A percentile compares a stretch with the other conserved stretches of the same genome.
Evolutionary conservation across 92 coral and sea anemone species (phyloP).

Genomic region (Parazoanthus atlanticus): DNA sequence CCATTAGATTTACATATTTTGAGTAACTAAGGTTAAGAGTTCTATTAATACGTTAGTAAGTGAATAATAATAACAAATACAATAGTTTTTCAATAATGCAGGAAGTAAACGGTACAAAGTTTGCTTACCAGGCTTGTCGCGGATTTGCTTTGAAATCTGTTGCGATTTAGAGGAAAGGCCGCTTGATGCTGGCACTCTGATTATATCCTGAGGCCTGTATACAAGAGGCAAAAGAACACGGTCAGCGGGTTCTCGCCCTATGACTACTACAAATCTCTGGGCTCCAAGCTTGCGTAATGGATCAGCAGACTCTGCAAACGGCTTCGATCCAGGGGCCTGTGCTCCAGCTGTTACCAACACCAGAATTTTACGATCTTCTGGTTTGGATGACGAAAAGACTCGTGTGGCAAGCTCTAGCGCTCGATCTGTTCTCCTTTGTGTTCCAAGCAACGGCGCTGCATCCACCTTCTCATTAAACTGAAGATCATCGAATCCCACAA

Average conservation of each 20-base stretch:
- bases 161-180: slow-evolving; percentile 27
- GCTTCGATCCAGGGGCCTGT: slow-evolving; percentile 49
- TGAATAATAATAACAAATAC: no score
- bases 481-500: slow-evolving; percentile 43
- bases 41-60: no score
- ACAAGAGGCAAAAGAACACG: slow-evolving; percentile 50
- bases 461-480: slow-evolving; percentile 47
- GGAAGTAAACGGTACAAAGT: not conserved
- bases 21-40: no score
- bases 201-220: slow-evolving; percentile 43
- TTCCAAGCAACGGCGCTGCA: slow-evolving; percentile 48
- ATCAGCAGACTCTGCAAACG: slow-evolving; percentile 64
- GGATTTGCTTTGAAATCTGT: slow-evolving; percentile 23
- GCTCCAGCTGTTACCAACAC: slow-evolving; percentile 75
- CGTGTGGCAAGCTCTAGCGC: slow-evolving; percentile 60
- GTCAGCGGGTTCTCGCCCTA: slow-evolving; percentile 64
- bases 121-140: slow-evolving; percentile 38
- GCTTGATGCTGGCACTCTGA: slow-evolving; percentile 40
- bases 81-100: no score
- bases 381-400: slow-evolving; percentile 48
- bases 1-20: no score
- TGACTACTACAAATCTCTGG: slow-evolving; percentile 72
- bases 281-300: slow-evolving; percentile 70
- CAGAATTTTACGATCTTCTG: slow-evolving; percentile 41
- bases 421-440: slow-evolving; percentile 61